These are phyloP conservation scores for Acrocephalus scirpaceus DNA, from an alignment of 2,797 vertebrate genomes.

Conservation along the genomic window DNA sequence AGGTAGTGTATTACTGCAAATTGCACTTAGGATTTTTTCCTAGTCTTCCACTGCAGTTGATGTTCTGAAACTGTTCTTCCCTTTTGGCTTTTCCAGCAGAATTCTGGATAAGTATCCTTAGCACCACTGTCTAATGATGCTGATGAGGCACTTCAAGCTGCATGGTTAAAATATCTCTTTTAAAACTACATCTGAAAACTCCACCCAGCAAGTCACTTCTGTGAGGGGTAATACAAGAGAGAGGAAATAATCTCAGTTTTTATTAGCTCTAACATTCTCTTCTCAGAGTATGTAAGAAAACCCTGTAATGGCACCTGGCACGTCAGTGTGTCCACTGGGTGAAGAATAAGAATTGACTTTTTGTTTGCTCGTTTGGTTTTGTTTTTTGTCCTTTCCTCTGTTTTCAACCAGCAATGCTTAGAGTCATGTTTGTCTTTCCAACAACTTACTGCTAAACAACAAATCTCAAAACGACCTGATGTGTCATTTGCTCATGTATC, in stretches of 20 bases:
- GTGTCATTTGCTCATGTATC: not conserved
- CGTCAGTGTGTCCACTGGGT: not conserved
- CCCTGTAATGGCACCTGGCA: not conserved
- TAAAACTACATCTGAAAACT: not conserved
- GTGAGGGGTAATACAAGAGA: not conserved
- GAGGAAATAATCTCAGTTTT: not conserved
- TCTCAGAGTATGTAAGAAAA: not conserved
- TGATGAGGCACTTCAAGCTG: not conserved
- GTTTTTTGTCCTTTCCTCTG: not conserved
- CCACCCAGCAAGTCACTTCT: rapidly evolving
- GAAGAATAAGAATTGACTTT: not conserved
- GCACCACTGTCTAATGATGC: not conserved
- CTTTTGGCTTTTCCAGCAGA: not conserved
- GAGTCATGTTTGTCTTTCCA: not conserved
- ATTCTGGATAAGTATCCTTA: not conserved
- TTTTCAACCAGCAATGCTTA: not conserved
- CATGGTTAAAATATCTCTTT: not conserved
- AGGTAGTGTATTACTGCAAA: not conserved
- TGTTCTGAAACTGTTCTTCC: not conserved
- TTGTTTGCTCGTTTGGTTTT: not conserved
- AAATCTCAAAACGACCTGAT: not conserved
- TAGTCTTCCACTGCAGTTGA: not conserved
- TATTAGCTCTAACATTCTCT: not conserved
- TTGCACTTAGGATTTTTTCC: not conserved
- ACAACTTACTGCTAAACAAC: not conserved